Evolutionary conservation across 2,113 vertebrate species (phyloP), one percentile per base, ranked within the genome.

Genomic region (Ailuropoda melanoleuca): DNA sequence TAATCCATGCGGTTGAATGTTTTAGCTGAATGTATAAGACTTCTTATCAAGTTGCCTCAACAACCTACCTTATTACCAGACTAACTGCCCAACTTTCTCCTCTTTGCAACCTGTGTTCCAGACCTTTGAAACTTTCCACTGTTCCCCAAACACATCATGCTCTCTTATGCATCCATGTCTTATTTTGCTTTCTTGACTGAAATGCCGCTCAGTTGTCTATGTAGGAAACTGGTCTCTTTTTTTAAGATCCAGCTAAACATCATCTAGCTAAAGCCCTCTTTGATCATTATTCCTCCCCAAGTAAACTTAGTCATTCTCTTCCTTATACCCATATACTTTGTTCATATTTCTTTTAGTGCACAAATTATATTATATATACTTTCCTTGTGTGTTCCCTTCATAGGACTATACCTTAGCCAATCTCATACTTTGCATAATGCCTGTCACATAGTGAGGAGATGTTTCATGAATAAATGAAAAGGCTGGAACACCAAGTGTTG

Each of bases 371-470:
- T 88, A 18, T 78, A 26, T 53, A 75, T 87, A 58, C 64, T 81
- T 85, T 53, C 1, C 83, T 39, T 75, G 50, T 62, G 19, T 78
- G 2, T 72, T 83, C 2, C 8, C 31, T 3, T 66, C 19, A 68
- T 8, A 60, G 21, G 37, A 43, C 85, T 88, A 21, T 85, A 19
- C 18, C 37, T 24, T 90, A 62, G 31, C 21, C 26, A 84, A 0
- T 85, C 81, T 93, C 39, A 58, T 78, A 77, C 75, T 92, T 90
- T 91, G 29, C 15, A 85, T 93, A 70, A 82, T 89, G 1, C 82
- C 24, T 64, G 21, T 74, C 37, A 62, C 39, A 13, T 81, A 17
- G 19, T 68, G 66, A 92, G n/a, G 23, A 90, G 86, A 77, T 86
- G 19, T 50, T 89, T 17, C 66, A 50, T 92, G 53, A 95, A 29